A percentile compares a stretch with the other conserved stretches of the same genome.
Conservation (phyloP, 2,888 invertebrate genomes). For the Cyclophora albipunctata region DNA sequence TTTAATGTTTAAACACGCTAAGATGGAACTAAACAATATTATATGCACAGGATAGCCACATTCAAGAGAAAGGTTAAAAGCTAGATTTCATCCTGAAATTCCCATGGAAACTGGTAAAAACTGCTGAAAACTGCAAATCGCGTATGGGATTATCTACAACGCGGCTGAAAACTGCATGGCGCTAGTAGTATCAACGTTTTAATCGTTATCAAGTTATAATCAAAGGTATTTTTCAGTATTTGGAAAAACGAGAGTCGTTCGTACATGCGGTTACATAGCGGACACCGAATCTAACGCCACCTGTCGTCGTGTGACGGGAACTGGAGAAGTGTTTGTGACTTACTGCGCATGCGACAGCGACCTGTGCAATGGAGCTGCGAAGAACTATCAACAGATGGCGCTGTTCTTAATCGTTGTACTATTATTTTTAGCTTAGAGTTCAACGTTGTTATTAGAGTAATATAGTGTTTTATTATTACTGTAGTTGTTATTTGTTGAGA, state of each 20-base stretch:
- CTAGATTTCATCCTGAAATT: no score
- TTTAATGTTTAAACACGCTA: no score
- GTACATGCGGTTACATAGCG: conserved; percentile 86
- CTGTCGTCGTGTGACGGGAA: conserved; percentile 82
- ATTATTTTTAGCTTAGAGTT: conserved; percentile 4
- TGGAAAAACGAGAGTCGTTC: conserved; percentile 83
- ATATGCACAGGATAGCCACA: no score
- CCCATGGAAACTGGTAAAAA: no score
- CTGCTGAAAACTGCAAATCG: no score
- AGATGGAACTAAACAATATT: no score
- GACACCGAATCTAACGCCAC: conserved; percentile 72
- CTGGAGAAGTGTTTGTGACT: conserved; percentile 80
- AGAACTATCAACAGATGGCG: conserved; percentile 26
- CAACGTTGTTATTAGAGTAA: conserved; percentile 7
- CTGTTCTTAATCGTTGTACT: conserved; percentile 17
- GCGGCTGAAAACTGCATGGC: no score
- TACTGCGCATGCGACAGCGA: conserved; percentile 88
- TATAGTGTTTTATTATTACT: not conserved
- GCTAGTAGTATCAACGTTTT: no score
- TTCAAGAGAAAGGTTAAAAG: no score
- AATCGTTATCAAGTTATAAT: no score
- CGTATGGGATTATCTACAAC: no score
- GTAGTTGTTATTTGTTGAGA: not conserved
- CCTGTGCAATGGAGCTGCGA: conserved; percentile 79
- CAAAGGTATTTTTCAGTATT: conserved; percentile 75